Evolutionary conservation across 2,113 vertebrate genomes (phyloP).

Genomic region (Asarcornis scutulata): DNA sequence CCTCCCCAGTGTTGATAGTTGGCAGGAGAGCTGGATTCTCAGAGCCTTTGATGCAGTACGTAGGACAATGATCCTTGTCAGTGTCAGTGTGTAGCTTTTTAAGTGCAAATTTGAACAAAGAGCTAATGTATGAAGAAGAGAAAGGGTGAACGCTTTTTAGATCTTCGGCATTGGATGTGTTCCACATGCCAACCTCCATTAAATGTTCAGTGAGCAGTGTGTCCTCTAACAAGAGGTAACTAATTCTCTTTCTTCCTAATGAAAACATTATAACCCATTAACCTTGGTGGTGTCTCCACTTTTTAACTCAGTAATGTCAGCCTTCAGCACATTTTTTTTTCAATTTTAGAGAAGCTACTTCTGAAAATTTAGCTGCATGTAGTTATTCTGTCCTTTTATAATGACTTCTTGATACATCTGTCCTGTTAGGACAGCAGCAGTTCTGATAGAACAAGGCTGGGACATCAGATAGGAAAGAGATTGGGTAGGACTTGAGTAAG

Average conservation of each 20-base stretch:
- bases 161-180: background rate
- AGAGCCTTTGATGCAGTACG: background rate
- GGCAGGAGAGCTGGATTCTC: conserved; percentile 11
- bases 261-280: background rate
- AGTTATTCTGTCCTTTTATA: background rate
- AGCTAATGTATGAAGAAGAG: background rate
- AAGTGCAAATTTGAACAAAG: background rate
- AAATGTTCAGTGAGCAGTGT: background rate
- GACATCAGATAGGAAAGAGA: background rate
- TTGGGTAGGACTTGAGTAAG: background rate
- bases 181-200: background rate
- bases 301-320: background rate
- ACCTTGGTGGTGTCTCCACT: background rate
- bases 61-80: background rate
- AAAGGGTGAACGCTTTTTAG: background rate
- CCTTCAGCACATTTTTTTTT: background rate
- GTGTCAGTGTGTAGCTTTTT: background rate
- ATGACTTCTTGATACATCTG: background rate
- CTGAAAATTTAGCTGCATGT: background rate
- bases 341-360: background rate
- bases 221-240: background rate
- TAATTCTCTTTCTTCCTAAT: background rate
- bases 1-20: background rate
- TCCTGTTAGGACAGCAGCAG: background rate
- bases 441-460: background rate